A percentile compares a stretch with the other conserved stretches of the same genome.
phyloP scores from a whole-genome alignment of 23 tunicate species.

The Styela clava region DNA sequence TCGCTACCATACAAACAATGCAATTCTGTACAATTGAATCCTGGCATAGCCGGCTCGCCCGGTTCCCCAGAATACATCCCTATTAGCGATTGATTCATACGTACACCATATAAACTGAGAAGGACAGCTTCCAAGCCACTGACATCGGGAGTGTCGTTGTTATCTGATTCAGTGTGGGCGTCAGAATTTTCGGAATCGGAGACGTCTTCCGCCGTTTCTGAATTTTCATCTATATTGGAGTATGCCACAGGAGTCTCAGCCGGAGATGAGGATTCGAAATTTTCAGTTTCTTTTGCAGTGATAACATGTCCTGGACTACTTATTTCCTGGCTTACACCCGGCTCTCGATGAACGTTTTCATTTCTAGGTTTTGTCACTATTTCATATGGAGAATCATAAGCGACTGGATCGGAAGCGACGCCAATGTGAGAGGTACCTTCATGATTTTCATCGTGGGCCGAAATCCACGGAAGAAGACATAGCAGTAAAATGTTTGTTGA shows the following conservation, averaged over 20 bases:
- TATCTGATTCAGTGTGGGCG: not conserved
- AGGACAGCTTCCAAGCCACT: not conserved
- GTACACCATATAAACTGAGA: not conserved
- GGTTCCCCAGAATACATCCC: not conserved
- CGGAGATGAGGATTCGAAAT: not conserved
- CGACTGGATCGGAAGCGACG: not conserved
- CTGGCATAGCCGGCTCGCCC: not conserved
- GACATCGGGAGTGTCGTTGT: not conserved
- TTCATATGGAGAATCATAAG: not conserved
- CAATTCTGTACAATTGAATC: not conserved
- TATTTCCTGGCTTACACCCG: not conserved
- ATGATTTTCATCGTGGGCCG: not conserved
- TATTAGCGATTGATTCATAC: constrained; percentile 9
- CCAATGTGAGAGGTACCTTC: not conserved
- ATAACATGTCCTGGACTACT: not conserved
- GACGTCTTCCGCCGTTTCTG: not conserved
- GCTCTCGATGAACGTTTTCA: not conserved
- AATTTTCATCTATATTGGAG: not conserved
- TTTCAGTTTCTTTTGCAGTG: not conserved
- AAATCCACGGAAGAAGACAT: not conserved
- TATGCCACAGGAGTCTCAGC: not conserved
- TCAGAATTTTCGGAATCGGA: not conserved
- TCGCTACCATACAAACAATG: not conserved
- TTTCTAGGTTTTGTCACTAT: not conserved
- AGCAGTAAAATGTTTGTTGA: not conserved